phyloP scores from a whole-genome alignment of 92 coral and sea anemone species.

The Bergia puertoricense region DNA sequence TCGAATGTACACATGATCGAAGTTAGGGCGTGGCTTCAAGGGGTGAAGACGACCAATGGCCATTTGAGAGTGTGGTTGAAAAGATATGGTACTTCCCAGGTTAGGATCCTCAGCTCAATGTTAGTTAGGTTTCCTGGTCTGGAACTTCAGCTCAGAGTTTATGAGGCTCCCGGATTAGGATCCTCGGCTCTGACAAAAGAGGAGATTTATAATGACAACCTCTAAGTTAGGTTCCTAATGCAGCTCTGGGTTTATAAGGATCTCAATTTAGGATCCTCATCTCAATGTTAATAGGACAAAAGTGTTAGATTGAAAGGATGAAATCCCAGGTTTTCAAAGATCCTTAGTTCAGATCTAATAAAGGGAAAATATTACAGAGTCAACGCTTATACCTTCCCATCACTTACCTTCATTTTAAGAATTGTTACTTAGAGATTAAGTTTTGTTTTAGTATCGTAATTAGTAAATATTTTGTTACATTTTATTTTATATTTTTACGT shows the following conservation, averaged over 20 bases:
- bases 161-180: neutral
- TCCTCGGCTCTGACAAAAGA: neutral
- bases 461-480: too few species aligned
- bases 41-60: conserved; percentile 21
- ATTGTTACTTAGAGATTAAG: too few species aligned
- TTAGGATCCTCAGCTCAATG: conserved; percentile 2
- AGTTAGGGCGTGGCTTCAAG: conserved; percentile 29
- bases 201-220: too few species aligned
- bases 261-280: neutral
- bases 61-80: conserved; percentile 32
- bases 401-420: too few species aligned
- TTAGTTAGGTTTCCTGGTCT: neutral
- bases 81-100: conserved; percentile 36
- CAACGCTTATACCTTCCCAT: too few species aligned
- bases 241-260: neutral
- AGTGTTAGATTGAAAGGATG: too few species aligned
- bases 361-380: too few species aligned
- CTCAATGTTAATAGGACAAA: neutral
- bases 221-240: neutral
- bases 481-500: too few species aligned
- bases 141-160: neutral
- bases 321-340: too few species aligned
- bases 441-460: too few species aligned
- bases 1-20: conserved; percentile 32
- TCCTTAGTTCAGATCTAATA: too few species aligned